phyloP scores from a whole-genome alignment of 2,797 vertebrate species.

The Argentina silus region DNA sequence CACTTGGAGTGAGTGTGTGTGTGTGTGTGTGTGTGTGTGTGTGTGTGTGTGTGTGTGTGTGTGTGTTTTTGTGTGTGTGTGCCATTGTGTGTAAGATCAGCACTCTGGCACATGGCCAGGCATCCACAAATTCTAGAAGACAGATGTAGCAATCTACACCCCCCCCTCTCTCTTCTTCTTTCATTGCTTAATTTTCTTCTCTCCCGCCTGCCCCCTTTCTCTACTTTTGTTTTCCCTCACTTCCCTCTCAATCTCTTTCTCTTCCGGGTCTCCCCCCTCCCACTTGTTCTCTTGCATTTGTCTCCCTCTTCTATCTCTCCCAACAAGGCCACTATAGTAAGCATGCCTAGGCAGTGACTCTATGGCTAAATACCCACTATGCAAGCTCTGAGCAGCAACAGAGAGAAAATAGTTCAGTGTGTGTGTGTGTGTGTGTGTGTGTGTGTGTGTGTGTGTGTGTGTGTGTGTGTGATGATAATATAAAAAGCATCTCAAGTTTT shows the following conservation, averaged over 20 bases:
- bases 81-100: constrained; percentile 59
- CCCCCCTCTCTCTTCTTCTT: constrained; percentile 15
- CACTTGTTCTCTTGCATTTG: background rate
- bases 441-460: background rate
- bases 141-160: constrained; percentile 27
- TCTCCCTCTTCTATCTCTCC: background rate
- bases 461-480: background rate
- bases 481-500: background rate
- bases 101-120: constrained; percentile 39
- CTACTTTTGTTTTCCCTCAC: background rate
- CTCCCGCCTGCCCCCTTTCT: background rate
- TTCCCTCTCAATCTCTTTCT: constrained; percentile 29
- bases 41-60: constrained; percentile 5
- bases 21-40: constrained; percentile 2
- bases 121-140: constrained; percentile 54
- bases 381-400: background rate
- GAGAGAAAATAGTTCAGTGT: background rate
- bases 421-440: constrained; percentile 1
- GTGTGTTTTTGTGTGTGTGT: constrained; percentile 34
- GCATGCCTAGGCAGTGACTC: constrained; percentile 19
- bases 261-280: background rate
- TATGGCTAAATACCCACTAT: constrained; percentile 14
- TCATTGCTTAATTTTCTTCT: background rate
- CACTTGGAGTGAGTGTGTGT: constrained; percentile 21
- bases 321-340: constrained; percentile 8